A percentile compares a stretch with the other conserved stretches of the same genome.
phyloP scores from a whole-genome alignment of 2,797 vertebrate genomes.

The Myotis daubentonii region DNA sequence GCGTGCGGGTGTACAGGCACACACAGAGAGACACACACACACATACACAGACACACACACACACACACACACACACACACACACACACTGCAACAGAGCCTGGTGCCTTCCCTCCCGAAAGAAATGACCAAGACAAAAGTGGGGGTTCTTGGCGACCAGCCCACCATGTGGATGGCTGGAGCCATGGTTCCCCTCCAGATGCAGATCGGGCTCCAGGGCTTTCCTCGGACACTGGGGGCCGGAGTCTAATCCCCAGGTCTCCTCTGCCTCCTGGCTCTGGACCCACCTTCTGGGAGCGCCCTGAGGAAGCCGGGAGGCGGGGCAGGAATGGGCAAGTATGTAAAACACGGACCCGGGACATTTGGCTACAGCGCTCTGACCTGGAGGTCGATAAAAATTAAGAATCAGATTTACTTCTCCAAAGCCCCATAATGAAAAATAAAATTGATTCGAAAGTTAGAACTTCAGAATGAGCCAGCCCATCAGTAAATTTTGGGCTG shows the following conservation, averaged over 20 bases:
- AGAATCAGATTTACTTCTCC: constrained; percentile 83
- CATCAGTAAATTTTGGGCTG: constrained; percentile 81
- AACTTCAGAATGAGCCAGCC: constrained; percentile 78
- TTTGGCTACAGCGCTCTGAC: constrained; percentile 62
- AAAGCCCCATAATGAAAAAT: constrained; percentile 83
- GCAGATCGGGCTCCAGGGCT: neutral
- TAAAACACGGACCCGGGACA: neutral
- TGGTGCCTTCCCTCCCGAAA: neutral
- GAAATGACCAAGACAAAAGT: neutral
- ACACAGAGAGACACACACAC: no score
- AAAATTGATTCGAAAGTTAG: constrained; percentile 85
- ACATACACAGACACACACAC: fast-evolving
- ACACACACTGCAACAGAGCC: neutral
- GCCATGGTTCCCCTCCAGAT: neutral
- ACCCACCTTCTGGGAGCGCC: neutral
- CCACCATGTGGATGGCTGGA: neutral
- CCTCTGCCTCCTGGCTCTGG: neutral
- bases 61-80: no score
- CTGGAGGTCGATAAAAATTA: constrained; percentile 79
- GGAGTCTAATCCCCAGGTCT: neutral
- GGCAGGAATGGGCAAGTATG: neutral
- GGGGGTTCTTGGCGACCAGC: neutral
- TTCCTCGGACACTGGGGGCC: neutral
- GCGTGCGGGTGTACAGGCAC: no score
- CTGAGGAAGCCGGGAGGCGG: fast-evolving